Percentiles rank a stretch among this genome's conserved stretches.
These are phyloP conservation scores for Tragelaphus buxtoni DNA, from an alignment of 2,113 vertebrate species.

Conservation along the genomic window DNA sequence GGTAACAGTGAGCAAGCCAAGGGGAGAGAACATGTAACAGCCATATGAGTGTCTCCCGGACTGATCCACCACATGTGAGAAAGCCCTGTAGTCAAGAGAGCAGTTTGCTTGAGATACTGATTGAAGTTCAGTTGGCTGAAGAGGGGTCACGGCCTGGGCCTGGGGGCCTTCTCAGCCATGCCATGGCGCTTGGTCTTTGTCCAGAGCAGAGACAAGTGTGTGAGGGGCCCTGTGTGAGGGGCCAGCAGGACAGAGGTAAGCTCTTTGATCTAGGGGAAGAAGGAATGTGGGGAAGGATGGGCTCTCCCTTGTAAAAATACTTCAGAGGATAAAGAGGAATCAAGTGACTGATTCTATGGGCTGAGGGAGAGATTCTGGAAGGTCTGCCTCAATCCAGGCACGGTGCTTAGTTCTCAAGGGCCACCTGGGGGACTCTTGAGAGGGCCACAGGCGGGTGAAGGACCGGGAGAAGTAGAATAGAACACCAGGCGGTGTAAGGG, in stretches of 20 bases:
- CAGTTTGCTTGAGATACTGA: neutral
- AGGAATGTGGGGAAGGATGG: neutral
- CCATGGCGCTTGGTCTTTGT: neutral
- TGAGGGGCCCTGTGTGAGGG: neutral
- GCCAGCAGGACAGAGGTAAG: neutral
- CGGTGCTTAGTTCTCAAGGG: neutral
- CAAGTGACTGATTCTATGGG: neutral
- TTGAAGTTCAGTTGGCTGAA: neutral
- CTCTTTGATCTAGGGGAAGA: neutral
- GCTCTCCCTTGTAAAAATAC: neutral
- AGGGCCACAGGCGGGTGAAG: neutral
- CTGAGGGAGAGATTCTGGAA: neutral
- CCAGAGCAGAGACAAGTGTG: neutral
- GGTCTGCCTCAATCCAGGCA: neutral
- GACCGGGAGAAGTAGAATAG: neutral
- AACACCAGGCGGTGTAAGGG: fast-evolving
- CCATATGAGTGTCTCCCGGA: fast-evolving
- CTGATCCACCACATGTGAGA: fast-evolving
- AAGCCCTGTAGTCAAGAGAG: neutral
- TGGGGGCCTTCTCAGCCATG: neutral
- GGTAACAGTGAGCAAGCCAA: neutral
- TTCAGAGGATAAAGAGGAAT: neutral
- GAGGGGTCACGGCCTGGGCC: neutral
- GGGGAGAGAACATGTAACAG: fast-evolving
- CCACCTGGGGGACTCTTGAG: neutral